Evolutionary conservation across 2,113 vertebrate species (phyloP).

Genomic region (Tachysurus fulvidraco): DNA sequence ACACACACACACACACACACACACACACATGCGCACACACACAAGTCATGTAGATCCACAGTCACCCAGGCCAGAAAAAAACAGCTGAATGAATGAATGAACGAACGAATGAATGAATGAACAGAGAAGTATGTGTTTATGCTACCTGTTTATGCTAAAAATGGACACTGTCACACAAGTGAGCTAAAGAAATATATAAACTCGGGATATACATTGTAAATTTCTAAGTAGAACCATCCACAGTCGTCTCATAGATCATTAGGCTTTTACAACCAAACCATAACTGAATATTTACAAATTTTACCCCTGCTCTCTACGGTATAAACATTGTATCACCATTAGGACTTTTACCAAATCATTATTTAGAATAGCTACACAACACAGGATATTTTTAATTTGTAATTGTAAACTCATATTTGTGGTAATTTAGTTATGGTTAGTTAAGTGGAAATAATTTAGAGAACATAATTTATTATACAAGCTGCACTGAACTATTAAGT

Average conservation of each 20-base stretch:
- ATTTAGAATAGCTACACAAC: not conserved
- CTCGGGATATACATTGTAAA: too few relatives aligned
- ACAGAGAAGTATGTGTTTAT: not conserved
- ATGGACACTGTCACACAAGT: too few relatives aligned
- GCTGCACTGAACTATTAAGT: not conserved
- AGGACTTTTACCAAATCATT: not conserved
- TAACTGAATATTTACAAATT: not conserved
- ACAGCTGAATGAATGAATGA: not conserved
- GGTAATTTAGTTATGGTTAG: not conserved
- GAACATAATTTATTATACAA: constrained; percentile 35
- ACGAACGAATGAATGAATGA: not conserved
- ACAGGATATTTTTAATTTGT: not conserved
- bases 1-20: too few relatives aligned
- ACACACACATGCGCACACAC: too few relatives aligned
- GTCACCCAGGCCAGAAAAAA: too few relatives aligned
- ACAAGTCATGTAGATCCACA: too few relatives aligned
- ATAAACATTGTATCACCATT: not conserved
- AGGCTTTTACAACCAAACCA: too few relatives aligned
- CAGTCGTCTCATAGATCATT: too few relatives aligned
- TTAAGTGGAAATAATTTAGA: constrained; percentile 14
- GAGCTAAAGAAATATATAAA: too few relatives aligned
- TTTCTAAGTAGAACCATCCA: too few relatives aligned
- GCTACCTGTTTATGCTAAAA: not conserved
- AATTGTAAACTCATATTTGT: not conserved
- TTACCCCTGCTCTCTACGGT: not conserved